A percentile compares a stretch with the other conserved stretches of the same genome.
phyloP scores from a whole-genome alignment of 2,797 vertebrate species.

The Diceros bicornis region DNA sequence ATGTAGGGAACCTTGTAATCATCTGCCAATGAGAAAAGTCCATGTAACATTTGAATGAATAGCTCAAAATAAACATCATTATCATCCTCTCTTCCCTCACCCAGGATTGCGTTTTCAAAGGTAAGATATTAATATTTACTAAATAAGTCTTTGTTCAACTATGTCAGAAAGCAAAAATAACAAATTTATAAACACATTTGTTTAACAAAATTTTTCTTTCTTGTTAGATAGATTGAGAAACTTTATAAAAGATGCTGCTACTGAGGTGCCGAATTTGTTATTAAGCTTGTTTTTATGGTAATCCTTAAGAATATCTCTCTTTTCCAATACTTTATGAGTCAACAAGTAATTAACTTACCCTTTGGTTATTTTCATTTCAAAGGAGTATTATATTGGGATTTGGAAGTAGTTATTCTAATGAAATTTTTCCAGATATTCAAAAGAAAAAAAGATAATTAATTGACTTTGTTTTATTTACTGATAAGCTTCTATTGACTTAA shows the following conservation, averaged over 20 bases:
- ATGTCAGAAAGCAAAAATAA: conserved; percentile 22
- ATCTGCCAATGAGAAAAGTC: not conserved
- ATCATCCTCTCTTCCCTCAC: not conserved
- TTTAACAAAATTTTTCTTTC: conserved; percentile 34
- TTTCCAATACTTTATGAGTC: not conserved
- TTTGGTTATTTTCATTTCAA: conserved; percentile 49
- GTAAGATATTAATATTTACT: not conserved
- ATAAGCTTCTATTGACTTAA: conserved; percentile 13
- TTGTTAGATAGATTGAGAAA: not conserved
- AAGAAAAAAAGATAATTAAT: conserved; percentile 17
- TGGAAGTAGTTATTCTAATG: conserved; percentile 35
- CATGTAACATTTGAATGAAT: not conserved
- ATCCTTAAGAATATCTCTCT: not conserved
- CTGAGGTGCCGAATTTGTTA: not conserved
- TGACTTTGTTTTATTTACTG: conserved; percentile 40
- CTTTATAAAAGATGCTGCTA: conserved; percentile 7
- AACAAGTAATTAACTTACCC: not conserved
- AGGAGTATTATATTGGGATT: not conserved
- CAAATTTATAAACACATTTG: conserved; percentile 20
- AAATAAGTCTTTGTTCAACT: not conserved
- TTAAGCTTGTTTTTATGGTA: conserved; percentile 1
- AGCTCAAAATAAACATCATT: not conserved
- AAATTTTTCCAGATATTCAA: conserved; percentile 32
- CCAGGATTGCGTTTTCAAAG: not conserved
- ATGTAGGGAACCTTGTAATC: not conserved